phyloP scores from a whole-genome alignment of 2,888 invertebrate species.

The Ryuthela nishihirai region DNA sequence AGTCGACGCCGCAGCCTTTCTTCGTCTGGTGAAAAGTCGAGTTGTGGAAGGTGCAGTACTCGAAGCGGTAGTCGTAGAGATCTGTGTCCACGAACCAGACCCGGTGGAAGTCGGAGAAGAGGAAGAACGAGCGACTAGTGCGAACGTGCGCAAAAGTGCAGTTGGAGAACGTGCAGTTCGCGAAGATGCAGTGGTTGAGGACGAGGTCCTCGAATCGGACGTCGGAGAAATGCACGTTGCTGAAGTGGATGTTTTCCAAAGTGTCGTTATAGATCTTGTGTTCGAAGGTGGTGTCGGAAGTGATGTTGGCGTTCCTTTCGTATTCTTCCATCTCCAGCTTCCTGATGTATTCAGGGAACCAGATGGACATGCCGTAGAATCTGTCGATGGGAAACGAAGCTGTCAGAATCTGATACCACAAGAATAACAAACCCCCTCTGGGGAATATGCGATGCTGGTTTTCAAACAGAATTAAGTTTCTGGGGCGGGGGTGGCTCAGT shows the following conservation, averaged over 20 bases:
- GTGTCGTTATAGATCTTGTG: slow-evolving; percentile 58
- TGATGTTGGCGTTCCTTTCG: slow-evolving; percentile 42
- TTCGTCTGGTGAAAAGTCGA: slow-evolving; percentile 54
- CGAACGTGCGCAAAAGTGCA: slow-evolving; percentile 67
- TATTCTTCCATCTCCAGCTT: slow-evolving; percentile 52
- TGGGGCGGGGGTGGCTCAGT: too few relatives aligned
- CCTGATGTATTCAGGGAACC: slow-evolving; percentile 59
- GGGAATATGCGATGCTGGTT: too few relatives aligned
- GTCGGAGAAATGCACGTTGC: slow-evolving; percentile 59
- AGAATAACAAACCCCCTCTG: too few relatives aligned
- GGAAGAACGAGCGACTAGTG: slow-evolving; percentile 65
- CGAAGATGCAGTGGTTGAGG: slow-evolving; percentile 67
- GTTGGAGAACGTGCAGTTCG: slow-evolving; percentile 65
- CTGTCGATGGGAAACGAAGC: too few relatives aligned
- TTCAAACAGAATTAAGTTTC: too few relatives aligned
- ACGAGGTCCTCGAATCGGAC: slow-evolving; percentile 65
- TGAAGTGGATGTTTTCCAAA: slow-evolving; percentile 63
- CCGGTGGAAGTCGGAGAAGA: slow-evolving; percentile 57
- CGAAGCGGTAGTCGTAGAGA: slow-evolving; percentile 55
- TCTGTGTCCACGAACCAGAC: slow-evolving; percentile 63
- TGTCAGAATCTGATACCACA: too few relatives aligned
- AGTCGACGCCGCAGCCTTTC: slow-evolving; percentile 53
- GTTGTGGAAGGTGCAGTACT: slow-evolving; percentile 59
- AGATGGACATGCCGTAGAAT: slow-evolving; percentile 58
- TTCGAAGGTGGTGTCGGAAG: slow-evolving; percentile 51